phyloP scores from a whole-genome alignment of 2,113 vertebrate genomes.

The Phalacrocorax carbo region DNA sequence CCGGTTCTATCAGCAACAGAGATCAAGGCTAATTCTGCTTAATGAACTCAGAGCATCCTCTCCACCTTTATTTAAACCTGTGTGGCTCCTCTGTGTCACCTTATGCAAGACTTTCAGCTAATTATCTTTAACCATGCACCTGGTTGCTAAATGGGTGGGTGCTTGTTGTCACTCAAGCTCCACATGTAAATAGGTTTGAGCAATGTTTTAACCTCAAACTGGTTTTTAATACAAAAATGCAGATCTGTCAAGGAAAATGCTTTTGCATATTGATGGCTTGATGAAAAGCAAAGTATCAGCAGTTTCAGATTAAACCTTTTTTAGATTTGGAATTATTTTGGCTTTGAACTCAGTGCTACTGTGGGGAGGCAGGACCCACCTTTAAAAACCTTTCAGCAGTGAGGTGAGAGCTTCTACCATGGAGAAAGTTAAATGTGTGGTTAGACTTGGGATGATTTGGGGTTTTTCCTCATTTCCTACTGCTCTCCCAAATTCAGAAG shows the following conservation, averaged over 20 bases:
- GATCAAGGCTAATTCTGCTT: not conserved
- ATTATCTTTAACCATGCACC: not conserved
- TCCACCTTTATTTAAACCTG: not conserved
- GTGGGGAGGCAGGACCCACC: no score
- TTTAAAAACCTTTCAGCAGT: no score
- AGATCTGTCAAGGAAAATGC: not conserved
- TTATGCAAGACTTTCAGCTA: not conserved
- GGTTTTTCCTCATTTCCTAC: not conserved
- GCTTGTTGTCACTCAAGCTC: not conserved
- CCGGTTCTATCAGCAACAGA: accelerated
- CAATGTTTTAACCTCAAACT: not conserved
- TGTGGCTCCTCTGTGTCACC: not conserved
- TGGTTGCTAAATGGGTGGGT: accelerated
- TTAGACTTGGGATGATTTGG: not conserved
- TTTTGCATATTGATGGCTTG: not conserved
- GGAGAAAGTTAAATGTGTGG: not conserved
- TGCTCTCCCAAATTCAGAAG: not conserved
- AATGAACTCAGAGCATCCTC: not conserved
- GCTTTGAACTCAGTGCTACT: not conserved
- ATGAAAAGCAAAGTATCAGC: not conserved
- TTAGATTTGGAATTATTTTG: not conserved
- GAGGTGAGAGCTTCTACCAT: not conserved
- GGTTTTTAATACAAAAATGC: not conserved
- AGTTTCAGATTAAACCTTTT: not conserved
- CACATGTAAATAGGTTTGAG: not conserved